phyloP scores from a whole-genome alignment of 1,140 invertebrate genomes.

The Pogonomyrmex barbatus region DNA sequence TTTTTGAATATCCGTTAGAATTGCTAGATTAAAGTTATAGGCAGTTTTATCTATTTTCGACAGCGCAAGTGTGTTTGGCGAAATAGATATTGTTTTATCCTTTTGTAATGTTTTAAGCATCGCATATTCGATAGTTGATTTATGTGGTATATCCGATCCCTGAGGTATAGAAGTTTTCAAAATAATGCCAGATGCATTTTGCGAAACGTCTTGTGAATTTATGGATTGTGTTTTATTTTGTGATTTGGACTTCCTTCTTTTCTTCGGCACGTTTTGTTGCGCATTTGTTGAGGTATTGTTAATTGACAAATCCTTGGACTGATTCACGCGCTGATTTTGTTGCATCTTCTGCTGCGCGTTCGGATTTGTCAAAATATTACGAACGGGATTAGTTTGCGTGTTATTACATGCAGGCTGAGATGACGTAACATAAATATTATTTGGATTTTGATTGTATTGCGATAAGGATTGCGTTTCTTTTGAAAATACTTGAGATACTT shows the following conservation, averaged over 20 bases:
- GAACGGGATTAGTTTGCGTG: background rate
- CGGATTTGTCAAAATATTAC: background rate
- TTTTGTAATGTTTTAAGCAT: background rate
- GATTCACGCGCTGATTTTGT: background rate
- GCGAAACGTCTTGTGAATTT: background rate
- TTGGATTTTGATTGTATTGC: no score
- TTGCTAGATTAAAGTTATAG: background rate
- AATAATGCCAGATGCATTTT: background rate
- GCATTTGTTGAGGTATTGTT: background rate
- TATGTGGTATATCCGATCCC: background rate
- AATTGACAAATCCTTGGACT: background rate
- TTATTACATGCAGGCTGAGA: no score
- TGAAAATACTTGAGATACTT: no score
- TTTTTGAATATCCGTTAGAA: constrained; percentile 56
- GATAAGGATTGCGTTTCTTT: background rate
- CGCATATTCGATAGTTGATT: background rate
- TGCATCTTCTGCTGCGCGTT: background rate
- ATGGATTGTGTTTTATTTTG: background rate
- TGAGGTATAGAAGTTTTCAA: background rate
- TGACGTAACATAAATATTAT: no score
- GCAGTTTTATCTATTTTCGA: background rate
- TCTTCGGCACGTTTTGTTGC: background rate
- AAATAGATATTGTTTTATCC: background rate
- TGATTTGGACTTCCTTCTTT: background rate
- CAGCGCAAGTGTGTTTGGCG: background rate